A percentile compares a stretch with the other conserved stretches of the same genome.
These are phyloP conservation scores for Chionomys nivalis DNA, from an alignment of 2,113 vertebrate genomes.

Conservation along the genomic window DNA sequence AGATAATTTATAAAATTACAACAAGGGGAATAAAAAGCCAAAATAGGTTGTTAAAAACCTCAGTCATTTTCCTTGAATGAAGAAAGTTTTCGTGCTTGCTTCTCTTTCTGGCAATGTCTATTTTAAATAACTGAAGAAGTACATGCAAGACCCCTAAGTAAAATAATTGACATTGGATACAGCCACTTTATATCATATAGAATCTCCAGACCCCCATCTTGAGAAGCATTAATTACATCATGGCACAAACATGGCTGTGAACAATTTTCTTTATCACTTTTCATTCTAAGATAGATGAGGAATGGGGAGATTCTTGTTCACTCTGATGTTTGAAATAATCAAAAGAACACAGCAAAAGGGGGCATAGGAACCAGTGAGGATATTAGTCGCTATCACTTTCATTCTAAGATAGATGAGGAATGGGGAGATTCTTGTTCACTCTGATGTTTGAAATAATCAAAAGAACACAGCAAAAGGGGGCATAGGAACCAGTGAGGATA, in stretches of 20 bases:
- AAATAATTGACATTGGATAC: neutral
- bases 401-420: neutral
- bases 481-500: neutral
- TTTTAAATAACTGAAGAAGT: neutral
- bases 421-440: neutral
- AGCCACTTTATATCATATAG: neutral
- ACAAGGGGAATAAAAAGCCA: neutral
- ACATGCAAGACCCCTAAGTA: neutral
- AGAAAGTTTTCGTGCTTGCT: neutral
- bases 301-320: neutral
- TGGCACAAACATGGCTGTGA: neutral
- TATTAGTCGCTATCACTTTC: neutral
- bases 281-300: neutral
- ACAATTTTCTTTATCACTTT: neutral
- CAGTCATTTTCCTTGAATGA: neutral
- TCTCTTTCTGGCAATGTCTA: neutral
- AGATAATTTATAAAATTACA: neutral
- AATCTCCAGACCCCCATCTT: neutral
- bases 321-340: conserved; percentile 17
- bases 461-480: neutral
- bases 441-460: conserved; percentile 17
- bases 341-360: neutral
- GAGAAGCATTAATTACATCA: neutral
- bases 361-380: neutral
- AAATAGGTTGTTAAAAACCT: neutral